Conservation (phyloP, 2,888 invertebrate genomes). For the Priocnemis perturbator region DNA sequence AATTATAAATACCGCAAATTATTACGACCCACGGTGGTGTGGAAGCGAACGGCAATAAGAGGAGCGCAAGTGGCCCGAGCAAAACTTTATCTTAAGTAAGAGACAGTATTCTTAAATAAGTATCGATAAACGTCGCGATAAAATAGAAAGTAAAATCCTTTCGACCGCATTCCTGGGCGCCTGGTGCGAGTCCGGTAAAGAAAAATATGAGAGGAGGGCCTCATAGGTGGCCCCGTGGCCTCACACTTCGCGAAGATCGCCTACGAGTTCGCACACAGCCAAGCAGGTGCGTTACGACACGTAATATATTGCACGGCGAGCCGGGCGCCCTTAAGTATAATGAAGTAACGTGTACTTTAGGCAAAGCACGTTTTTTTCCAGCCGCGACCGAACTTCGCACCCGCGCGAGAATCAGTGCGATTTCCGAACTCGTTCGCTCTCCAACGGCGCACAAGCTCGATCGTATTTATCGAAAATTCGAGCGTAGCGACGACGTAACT, state of each 20-base stretch:
- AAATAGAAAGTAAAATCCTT: conserved; percentile 59
- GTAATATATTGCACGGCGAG: conserved; percentile 56
- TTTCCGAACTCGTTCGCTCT: no score
- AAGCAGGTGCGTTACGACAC: conserved; percentile 48
- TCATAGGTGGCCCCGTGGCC: conserved; percentile 64
- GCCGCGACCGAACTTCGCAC: conserved; percentile 7
- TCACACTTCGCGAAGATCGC: conserved; percentile 57
- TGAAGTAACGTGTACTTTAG: conserved; percentile 41
- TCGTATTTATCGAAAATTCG: no score
- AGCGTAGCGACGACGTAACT: no score
- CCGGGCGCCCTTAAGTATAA: conserved; percentile 39
- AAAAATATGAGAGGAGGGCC: conserved; percentile 53
- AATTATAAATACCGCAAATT: conserved; percentile 37
- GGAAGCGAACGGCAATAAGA: background rate
- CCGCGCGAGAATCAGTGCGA: no score
- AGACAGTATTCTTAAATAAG: conserved; percentile 55
- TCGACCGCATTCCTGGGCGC: conserved; percentile 56
- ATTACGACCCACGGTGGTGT: background rate
- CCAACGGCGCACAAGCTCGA: no score
- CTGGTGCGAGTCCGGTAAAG: conserved; percentile 47
- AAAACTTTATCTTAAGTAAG: conserved; percentile 30
- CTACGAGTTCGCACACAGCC: conserved; percentile 42
- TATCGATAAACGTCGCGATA: conserved; percentile 59
- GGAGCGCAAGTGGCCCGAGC: conserved; percentile 11
- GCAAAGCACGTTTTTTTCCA: background rate